These are phyloP conservation scores for Metopolophium dirhodum DNA, from an alignment of 1,140 invertebrate genomes.

Conservation along the genomic window DNA sequence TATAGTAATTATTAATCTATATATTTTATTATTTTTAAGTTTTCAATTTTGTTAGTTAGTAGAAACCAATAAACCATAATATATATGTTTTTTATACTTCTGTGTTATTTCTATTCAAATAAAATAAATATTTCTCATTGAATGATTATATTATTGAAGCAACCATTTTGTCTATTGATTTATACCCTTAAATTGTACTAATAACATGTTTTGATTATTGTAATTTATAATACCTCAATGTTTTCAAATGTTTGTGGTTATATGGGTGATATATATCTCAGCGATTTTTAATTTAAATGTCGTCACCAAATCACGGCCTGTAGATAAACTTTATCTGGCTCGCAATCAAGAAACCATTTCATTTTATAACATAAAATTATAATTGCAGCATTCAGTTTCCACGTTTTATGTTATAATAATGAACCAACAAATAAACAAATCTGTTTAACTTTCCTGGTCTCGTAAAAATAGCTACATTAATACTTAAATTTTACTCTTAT, in stretches of 20 bases:
- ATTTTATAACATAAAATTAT: not conserved
- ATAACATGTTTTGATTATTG: not conserved
- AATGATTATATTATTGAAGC: not conserved
- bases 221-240: not conserved
- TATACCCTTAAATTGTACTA: not conserved
- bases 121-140: not conserved
- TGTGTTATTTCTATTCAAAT: not conserved
- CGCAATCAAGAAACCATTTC: not conserved
- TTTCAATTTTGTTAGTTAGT: not conserved
- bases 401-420: not conserved
- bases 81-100: not conserved
- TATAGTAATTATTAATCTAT: too few species aligned
- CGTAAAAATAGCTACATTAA: not conserved
- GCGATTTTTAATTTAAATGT: not conserved
- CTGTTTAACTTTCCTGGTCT: not conserved
- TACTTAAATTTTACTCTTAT: not conserved
- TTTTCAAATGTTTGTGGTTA: not conserved
- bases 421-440: not conserved
- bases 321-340: not conserved
- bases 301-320: not conserved
- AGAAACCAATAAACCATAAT: not conserved
- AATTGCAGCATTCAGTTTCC: not conserved
- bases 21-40: not conserved
- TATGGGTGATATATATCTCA: too few species aligned
- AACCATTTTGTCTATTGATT: not conserved